phyloP scores from a whole-genome alignment of 2,888 invertebrate genomes.

The Drosophila leonis region DNA sequence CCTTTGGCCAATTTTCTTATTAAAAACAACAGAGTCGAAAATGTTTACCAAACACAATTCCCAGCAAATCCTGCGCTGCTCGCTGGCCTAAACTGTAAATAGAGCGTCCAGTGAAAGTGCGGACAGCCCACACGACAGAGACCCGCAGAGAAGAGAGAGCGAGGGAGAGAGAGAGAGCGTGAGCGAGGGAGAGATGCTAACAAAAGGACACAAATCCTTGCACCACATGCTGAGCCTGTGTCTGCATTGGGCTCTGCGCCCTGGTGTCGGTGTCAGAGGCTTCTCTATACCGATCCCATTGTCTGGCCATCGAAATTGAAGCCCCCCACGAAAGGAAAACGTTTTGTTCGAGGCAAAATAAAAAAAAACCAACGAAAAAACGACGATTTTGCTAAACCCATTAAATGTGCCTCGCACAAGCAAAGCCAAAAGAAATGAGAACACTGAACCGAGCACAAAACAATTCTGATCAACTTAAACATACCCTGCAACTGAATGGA shows the following conservation, averaged over 20 bases:
- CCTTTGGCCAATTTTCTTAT: constrained; percentile 80
- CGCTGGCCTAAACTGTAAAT: constrained; percentile 73
- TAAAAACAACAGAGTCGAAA: constrained; percentile 79
- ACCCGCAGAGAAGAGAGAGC: neutral
- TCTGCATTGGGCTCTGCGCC: constrained; percentile 22
- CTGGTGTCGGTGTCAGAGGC: constrained; percentile 20
- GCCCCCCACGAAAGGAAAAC: constrained; percentile 44
- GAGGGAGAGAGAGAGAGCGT: neutral
- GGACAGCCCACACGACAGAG: constrained; percentile 51
- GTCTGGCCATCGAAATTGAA: constrained; percentile 47
- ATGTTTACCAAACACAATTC: constrained; percentile 80
- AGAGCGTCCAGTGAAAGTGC: constrained; percentile 77
- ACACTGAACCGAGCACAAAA: neutral
- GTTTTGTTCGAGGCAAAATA: constrained; percentile 52
- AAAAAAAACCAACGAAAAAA: constrained; percentile 29
- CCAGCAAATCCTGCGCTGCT: constrained; percentile 62
- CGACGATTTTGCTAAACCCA: constrained; percentile 62
- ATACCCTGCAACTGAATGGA: constrained; percentile 17
- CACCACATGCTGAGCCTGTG: constrained; percentile 71
- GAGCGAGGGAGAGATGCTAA: constrained; percentile 3
- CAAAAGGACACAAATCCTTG: constrained; percentile 64
- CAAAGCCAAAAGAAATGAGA: constrained; percentile 20
- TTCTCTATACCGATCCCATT: constrained; percentile 33
- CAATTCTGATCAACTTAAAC: neutral
- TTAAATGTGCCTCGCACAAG: constrained; percentile 60